Evolutionary conservation across 2,113 vertebrate genomes (phyloP), one percentile per base, ranked within the genome.

Genomic region (Motacilla alba): DNA sequence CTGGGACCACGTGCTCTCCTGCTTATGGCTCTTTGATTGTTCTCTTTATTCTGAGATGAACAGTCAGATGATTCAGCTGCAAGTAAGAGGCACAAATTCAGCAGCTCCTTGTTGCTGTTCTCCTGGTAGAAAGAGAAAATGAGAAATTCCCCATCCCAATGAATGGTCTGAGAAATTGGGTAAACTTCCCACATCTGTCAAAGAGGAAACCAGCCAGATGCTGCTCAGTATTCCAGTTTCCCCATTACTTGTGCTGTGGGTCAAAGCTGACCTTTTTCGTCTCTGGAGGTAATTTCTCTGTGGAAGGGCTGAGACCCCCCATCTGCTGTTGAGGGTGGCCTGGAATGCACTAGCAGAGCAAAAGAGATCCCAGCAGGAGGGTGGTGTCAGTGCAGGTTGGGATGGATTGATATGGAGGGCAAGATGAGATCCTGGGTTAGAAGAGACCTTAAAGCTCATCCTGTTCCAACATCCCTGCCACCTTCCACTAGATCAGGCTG

Each of bases 401-500:
- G 31, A 16, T 74, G 22, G 60, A 49, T 21, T 77, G 24, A 12
- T 49, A 9, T 2, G 59, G n/a, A 89, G 24, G 18, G 26, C 21
- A 44, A 81, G 20, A 46, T 2, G 30, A 55, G 27, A 64, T 47
- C 7, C 30, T 60, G 39, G 16, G 11, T 68, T 68, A 30, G 52
- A 75, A 53, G 28, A 20, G 24, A 82, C 20, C 24, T 68, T 22
- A 10, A 24, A 53, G 11, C 9, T 60, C 44, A 30, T 41, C n/a
- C 44, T 6, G 3, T 46, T 60, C 60, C 60, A 56, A 13, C 6
- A 16, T 4, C n/a, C 11, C 26, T 64, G 21, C 41, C 35, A 16
- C 7, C 33, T 59, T n/a, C 37, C 37, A 44, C 19, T 2, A 14
- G 0, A 0, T 3, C 60, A 39, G 52, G 10, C 2, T 28, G 7